phyloP scores from a whole-genome alignment of 23 tunicate genomes.

The Botrylloides violaceus region DNA sequence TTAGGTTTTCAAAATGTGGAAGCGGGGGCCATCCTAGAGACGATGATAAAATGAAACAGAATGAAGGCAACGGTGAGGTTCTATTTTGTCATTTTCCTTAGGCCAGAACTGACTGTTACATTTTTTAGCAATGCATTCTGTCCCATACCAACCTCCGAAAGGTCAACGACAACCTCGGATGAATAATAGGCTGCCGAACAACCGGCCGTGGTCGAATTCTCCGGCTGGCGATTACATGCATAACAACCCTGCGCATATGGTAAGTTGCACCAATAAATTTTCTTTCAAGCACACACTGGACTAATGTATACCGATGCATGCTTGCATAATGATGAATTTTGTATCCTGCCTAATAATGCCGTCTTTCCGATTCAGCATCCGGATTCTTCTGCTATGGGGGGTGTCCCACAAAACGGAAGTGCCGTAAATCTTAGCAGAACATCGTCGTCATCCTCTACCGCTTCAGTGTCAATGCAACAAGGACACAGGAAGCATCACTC shows the following conservation, averaged over 20 bases:
- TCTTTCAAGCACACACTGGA: too few species aligned
- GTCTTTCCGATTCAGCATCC: constrained; percentile 6
- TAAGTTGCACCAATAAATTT: too few species aligned
- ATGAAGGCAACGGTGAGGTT: neutral
- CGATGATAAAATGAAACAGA: constrained; percentile 10
- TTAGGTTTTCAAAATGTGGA: constrained; percentile 11
- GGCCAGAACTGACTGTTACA: too few species aligned
- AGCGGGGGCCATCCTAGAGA: constrained; percentile 25
- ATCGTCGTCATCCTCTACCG: constrained; percentile 14
- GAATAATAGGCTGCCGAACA: neutral
- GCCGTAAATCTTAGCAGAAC: constrained; percentile 8
- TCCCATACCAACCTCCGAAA: constrained; percentile 15
- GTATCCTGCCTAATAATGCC: neutral
- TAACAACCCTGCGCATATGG: constrained; percentile 21
- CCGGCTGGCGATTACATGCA: constrained; percentile 15
- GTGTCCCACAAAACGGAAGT: constrained; percentile 1
- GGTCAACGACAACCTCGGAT: constrained; percentile 11
- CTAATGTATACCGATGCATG: neutral
- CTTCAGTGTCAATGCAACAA: neutral
- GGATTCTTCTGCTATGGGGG: constrained; percentile 11
- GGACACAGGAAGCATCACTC: constrained; percentile 19
- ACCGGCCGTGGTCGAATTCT: constrained; percentile 10
- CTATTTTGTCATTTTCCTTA: too few species aligned
- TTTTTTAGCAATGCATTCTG: constrained; percentile 15
- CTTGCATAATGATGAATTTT: neutral